phyloP scores from a whole-genome alignment of 2,797 vertebrate species.

The Gallinago nigripennis region DNA sequence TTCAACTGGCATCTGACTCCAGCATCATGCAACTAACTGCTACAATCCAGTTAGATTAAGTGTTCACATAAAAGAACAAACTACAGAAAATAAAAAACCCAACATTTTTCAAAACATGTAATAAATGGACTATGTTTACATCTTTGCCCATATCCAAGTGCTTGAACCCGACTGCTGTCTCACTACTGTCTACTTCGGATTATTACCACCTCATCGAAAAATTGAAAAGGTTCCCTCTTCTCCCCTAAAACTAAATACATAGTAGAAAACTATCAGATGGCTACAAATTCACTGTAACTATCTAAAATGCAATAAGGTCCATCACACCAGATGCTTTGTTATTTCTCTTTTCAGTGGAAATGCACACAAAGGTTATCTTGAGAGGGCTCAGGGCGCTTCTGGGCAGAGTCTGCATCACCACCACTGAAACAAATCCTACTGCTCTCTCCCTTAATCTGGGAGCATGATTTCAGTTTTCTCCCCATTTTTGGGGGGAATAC shows the following conservation, averaged over 20 bases:
- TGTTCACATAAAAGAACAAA: background rate
- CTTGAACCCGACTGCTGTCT: background rate
- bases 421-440: background rate
- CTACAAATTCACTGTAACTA: background rate
- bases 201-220: background rate
- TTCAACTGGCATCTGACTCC: background rate
- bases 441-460: background rate
- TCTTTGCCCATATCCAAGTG: background rate
- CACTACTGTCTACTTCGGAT: background rate
- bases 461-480: background rate
- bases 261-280: background rate
- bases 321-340: background rate
- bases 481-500: background rate
- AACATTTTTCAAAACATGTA: background rate
- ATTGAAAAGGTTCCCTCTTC: background rate
- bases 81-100: background rate
- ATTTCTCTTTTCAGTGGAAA: background rate
- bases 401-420: background rate
- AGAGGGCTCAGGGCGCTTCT: background rate
- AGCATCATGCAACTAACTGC: background rate
- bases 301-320: background rate
- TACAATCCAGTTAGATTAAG: background rate
- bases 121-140: background rate
- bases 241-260: fast-evolving
- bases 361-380: background rate